Conservation (phyloP, 2,888 invertebrate species). For the Diplolepis rosae region DNA sequence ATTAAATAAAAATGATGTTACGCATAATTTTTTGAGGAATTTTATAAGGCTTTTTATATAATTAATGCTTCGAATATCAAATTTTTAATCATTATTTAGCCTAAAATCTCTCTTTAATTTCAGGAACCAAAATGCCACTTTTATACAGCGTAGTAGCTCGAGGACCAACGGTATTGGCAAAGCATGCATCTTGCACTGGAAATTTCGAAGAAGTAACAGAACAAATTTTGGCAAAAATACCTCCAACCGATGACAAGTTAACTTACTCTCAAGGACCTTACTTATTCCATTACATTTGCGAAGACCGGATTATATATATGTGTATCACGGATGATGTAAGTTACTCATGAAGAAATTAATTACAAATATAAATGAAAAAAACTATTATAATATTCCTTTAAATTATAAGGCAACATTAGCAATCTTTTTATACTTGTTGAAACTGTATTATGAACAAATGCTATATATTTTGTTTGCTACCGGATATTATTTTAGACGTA, state of each 20-base stretch:
- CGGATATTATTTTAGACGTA: too few relatives aligned
- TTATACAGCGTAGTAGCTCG: constrained; percentile 92
- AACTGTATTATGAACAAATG: too few relatives aligned
- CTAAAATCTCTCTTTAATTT: constrained; percentile 32
- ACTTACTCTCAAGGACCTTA: constrained; percentile 96
- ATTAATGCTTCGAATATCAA: too few relatives aligned
- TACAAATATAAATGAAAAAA: too few relatives aligned
- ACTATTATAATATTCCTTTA: too few relatives aligned
- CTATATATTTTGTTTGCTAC: too few relatives aligned
- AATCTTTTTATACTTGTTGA: too few relatives aligned
- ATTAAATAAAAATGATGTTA: too few relatives aligned
- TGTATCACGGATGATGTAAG: constrained; percentile 96
- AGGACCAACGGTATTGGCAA: constrained; percentile 88
- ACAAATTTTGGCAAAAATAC: constrained; percentile 90
- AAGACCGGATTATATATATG: constrained; percentile 91
- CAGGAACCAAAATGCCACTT: constrained; percentile 83
- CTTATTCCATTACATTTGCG: constrained; percentile 92
- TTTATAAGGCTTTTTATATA: too few relatives aligned
- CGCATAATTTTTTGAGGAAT: too few relatives aligned
- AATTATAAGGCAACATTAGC: too few relatives aligned
- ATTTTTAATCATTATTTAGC: too few relatives aligned
- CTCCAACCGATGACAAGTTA: constrained; percentile 90
- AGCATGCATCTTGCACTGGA: constrained; percentile 93
- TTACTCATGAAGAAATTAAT: constrained; percentile 49
- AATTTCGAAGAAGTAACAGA: constrained; percentile 97